Base-by-base conservation (phyloP, 2,797 vertebrate species). In the Helarctos malayanus region DNA sequence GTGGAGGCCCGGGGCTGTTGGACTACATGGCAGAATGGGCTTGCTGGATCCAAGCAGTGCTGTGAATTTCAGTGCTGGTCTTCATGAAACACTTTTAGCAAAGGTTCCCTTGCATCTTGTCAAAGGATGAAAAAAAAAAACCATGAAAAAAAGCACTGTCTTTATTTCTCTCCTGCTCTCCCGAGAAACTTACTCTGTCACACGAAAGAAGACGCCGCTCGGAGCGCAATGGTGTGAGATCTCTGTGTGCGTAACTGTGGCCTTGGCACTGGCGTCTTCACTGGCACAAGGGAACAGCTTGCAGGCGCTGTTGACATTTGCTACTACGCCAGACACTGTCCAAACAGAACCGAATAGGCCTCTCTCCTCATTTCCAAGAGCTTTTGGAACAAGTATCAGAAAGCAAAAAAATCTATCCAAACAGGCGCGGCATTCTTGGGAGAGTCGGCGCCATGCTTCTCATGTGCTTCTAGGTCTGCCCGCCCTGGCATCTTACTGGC, bases 61-160 rank as follows among this genome's bases (percentile, higher is more conserved):
- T 80, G 10, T 21, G 32, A 23, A 21, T 83, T 56, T 76, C 73
- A 68, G 92, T 90, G 95, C 41, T 84, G 76, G 35, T 35, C 32
- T 59, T 69, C 41, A 27, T 0, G 25, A 76, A 82, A 29, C 87
- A 59, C 45, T 35, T 87, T 57, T 38, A 76, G 35, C 27, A 41
- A 52, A 95, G 29, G 6, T 61, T 76, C 25, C 68, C 27, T 83
- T 52, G 75, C 12, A 85, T 76, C 71, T 89, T 79, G 59, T 78
- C 54, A 49, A 65, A 83, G 57, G 61, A 49, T 15, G 27, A 89
- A 71, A 47, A 63, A 5, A 10, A 7, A 69, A 18, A 32, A 65
- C 75, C 73, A 18, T 49, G 45, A 47, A 9, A 19, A 49, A 23
- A 68, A 68, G 23, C 4, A 4, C 29, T 7, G 4, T 49, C 32